phyloP scores from a whole-genome alignment of 2,888 invertebrate genomes.

The Blastobasis lacticolella region DNA sequence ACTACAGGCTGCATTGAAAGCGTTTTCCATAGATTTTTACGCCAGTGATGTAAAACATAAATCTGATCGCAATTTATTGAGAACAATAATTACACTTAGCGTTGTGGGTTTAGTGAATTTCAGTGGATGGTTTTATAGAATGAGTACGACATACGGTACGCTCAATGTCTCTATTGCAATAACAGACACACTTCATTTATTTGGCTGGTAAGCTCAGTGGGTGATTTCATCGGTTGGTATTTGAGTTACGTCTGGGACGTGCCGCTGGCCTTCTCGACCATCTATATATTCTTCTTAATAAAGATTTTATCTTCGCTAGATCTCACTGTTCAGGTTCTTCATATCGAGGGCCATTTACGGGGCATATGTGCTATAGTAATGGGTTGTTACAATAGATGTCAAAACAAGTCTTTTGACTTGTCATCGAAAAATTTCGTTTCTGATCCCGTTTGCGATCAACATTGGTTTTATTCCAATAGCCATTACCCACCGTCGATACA shows the following conservation, averaged over 20 bases:
- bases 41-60: no score
- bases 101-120: no score
- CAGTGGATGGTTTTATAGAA: no score
- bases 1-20: no score
- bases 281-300: constrained; percentile 43
- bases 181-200: constrained; percentile 9
- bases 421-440: no score
- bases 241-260: constrained; percentile 27
- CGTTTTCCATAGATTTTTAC: no score
- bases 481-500: constrained; percentile 2
- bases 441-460: no score
- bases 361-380: constrained; percentile 33
- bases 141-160: no score
- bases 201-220: constrained; percentile 30
- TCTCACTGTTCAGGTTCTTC: constrained; percentile 41
- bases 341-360: constrained; percentile 38
- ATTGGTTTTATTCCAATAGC: not conserved
- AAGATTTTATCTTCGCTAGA: constrained; percentile 49
- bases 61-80: no score
- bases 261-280: constrained; percentile 27
- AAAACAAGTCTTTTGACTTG: not conserved
- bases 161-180: no score
- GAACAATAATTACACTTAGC: no score
- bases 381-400: constrained; percentile 21
- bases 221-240: constrained; percentile 41